phyloP scores from a whole-genome alignment of 2,888 invertebrate species.

The Stegana nigrithorax region DNA sequence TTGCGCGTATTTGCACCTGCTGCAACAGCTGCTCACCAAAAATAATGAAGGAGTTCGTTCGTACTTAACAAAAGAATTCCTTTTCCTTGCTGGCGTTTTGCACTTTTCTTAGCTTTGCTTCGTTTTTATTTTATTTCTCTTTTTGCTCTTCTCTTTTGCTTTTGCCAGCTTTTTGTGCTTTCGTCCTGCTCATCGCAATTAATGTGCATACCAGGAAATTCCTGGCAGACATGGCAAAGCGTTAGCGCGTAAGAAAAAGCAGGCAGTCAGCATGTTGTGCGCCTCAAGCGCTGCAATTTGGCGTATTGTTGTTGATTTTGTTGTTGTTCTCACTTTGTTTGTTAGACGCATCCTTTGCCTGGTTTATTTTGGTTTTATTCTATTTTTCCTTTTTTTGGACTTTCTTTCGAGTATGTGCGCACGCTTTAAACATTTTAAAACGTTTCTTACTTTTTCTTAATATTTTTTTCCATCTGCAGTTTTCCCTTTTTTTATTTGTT shows the following conservation, averaged over 20 bases:
- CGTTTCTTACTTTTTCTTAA: neutral
- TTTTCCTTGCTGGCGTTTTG: neutral
- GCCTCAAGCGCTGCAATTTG: conserved; percentile 1
- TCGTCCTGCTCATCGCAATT: conserved; percentile 51
- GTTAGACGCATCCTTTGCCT: no score
- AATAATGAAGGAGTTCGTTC: conserved; percentile 11
- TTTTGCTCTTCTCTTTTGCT: conserved; percentile 29
- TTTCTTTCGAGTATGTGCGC: conserved; percentile 26
- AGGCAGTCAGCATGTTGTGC: no score
- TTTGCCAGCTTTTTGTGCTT: no score
- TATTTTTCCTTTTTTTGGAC: conserved; percentile 19
- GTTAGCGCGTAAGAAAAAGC: conserved; percentile 54
- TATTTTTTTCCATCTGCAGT: no score
- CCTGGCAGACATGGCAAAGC: conserved; percentile 44
- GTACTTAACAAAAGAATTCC: conserved; percentile 12
- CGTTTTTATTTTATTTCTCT: conserved; percentile 9
- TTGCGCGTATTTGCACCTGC: neutral
- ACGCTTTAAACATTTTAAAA: neutral
- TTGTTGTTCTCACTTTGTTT: no score
- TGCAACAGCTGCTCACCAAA: neutral
- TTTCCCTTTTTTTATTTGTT: neutral
- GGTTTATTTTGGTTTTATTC: neutral
- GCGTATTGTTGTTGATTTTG: neutral
- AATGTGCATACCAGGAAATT: conserved; percentile 56
- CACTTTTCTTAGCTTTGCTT: neutral